Percentiles rank a stretch among this genome's conserved stretches.
Conservation (phyloP, 2,113 vertebrate genomes). For the Fulmarus glacialis region DNA sequence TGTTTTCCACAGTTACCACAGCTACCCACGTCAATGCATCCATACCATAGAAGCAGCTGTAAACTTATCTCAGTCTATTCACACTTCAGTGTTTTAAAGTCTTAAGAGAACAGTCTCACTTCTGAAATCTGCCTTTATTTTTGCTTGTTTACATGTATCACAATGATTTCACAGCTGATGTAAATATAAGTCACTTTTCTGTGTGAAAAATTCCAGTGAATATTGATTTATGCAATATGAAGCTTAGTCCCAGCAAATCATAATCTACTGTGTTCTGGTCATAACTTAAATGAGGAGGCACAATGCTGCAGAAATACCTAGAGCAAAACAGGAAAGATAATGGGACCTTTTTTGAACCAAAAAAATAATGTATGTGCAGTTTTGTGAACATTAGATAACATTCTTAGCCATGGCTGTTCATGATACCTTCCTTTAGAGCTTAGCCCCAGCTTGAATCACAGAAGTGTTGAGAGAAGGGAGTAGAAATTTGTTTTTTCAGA, state of each 20-base stretch:
- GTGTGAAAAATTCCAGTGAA: neutral
- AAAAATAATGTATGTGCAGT: neutral
- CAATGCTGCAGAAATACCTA: neutral
- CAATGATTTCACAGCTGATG: neutral
- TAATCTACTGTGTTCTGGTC: neutral
- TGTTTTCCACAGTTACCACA: neutral
- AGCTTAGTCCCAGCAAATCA: neutral
- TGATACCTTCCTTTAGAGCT: neutral
- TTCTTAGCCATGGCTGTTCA: neutral
- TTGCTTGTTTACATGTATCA: neutral
- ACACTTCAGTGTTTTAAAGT: neutral
- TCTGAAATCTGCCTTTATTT: neutral
- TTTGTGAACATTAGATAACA: neutral
- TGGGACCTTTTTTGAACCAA: accelerated
- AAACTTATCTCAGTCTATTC: neutral
- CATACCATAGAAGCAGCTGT: neutral
- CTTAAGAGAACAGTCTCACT: neutral
- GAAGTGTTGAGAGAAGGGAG: neutral
- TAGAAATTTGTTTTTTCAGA: neutral
- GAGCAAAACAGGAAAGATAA: neutral
- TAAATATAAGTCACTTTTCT: neutral
- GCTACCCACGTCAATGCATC: neutral
- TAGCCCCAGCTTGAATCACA: neutral
- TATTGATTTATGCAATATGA: neutral
- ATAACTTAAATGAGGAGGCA: neutral